A percentile compares a stretch with the other conserved stretches of the same genome.
Evolutionary conservation across 1,140 invertebrate species (phyloP).

Genomic region (Polypedilum vanderplanki): DNA sequence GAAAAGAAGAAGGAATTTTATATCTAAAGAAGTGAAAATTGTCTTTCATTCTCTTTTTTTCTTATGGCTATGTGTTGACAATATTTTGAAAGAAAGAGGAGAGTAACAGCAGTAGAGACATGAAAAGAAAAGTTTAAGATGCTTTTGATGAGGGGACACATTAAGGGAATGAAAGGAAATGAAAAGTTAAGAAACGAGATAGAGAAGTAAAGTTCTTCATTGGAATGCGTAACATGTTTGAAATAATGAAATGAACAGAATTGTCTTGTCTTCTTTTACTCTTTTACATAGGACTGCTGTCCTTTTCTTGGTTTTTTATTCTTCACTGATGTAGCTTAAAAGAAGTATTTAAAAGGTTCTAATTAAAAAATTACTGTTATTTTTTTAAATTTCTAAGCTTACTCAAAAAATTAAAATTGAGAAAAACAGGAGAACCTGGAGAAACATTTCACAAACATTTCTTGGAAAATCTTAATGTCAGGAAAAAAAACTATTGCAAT

Average conservation of each 20-base stretch:
- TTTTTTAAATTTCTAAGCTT: too few relatives aligned
- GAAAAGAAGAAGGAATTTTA: too few relatives aligned
- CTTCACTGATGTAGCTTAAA: not conserved
- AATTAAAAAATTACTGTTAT: too few relatives aligned
- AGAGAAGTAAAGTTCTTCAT: not conserved
- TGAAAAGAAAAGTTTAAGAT: not conserved
- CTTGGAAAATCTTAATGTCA: too few relatives aligned
- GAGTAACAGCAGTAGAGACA: not conserved
- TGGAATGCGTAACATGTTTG: not conserved
- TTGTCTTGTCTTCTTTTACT: not conserved
- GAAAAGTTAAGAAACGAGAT: not conserved
- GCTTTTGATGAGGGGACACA: slow-evolving; percentile 16
- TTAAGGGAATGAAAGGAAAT: not conserved
- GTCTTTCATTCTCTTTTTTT: not conserved
- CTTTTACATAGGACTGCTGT: not conserved
- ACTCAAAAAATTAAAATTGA: too few relatives aligned
- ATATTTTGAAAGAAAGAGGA: not conserved
- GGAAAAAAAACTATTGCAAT: too few relatives aligned
- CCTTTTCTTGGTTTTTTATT: not conserved
- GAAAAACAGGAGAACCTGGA: too few relatives aligned
- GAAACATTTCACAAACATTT: too few relatives aligned
- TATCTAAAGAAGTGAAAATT: not conserved
- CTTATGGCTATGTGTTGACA: not conserved
- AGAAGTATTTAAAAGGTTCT: too few relatives aligned
- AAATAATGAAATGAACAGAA: not conserved